Conservation (phyloP, 2,113 vertebrate genomes). For the Delphinapterus leucas region DNA sequence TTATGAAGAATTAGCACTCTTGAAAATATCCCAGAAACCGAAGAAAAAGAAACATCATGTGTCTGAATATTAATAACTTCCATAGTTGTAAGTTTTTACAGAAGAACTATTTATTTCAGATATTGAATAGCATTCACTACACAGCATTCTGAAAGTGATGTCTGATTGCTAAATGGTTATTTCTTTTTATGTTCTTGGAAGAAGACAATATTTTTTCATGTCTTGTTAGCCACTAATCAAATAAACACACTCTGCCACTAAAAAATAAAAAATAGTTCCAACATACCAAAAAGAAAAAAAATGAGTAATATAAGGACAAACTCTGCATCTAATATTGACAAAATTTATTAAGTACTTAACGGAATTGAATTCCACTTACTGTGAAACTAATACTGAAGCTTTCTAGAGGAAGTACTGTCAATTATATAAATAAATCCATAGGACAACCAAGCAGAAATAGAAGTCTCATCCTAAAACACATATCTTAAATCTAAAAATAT, state of each 20-base stretch:
- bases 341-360: not conserved
- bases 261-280: not conserved
- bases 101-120: not conserved
- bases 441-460: not conserved
- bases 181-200: not conserved
- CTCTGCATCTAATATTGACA: not conserved
- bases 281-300: not conserved
- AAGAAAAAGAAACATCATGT: slow-evolving; percentile 2
- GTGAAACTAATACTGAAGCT: not conserved
- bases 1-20: slow-evolving; percentile 44
- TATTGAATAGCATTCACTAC: not conserved
- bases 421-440: not conserved
- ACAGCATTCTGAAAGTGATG: not conserved
- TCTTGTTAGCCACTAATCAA: not conserved
- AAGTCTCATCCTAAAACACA: not conserved
- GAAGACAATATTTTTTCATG: not conserved
- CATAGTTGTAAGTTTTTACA: not conserved
- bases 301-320: not conserved
- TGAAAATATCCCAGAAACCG: slow-evolving; percentile 39
- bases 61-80: slow-evolving; percentile 43
- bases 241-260: not conserved
- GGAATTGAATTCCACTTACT: not conserved
- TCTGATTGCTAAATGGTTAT: not conserved
- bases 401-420: not conserved
- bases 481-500: slow-evolving; percentile 9